Conservation (phyloP, 2,888 invertebrate species). For the Stenichneumon culpator region DNA sequence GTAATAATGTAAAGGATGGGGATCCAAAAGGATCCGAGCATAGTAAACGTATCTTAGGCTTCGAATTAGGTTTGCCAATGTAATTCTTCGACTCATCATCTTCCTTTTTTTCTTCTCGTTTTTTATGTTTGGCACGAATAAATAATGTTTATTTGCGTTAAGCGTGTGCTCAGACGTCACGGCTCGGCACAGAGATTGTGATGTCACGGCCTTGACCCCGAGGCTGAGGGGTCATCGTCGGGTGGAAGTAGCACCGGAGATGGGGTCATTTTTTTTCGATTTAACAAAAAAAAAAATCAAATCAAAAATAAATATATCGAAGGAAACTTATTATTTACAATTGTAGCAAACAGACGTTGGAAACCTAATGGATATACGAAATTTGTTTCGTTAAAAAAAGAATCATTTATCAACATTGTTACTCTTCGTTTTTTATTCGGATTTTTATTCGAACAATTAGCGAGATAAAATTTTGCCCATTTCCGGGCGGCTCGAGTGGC, state of each 20-base stretch:
- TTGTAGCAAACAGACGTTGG: not conserved
- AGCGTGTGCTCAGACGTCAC: slow-evolving; percentile 48
- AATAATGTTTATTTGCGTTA: slow-evolving; percentile 70
- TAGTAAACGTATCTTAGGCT: slow-evolving; percentile 29
- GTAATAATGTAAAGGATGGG: slow-evolving; percentile 23
- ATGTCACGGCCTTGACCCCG: slow-evolving; percentile 22
- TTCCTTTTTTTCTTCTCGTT: slow-evolving; percentile 45
- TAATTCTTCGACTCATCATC: slow-evolving; percentile 32
- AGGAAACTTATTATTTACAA: not conserved
- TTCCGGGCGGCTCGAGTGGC: not conserved
- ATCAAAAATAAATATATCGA: not conserved
- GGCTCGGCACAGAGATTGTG: not conserved
- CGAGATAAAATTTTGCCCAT: not conserved
- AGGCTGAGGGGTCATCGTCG: slow-evolving; percentile 7
- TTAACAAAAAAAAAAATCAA: not conserved
- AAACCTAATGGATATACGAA: not conserved
- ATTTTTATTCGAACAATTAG: not conserved
- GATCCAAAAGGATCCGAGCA: slow-evolving; percentile 17
- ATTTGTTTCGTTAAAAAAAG: not conserved
- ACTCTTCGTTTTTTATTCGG: not conserved
- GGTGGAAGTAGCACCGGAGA: slow-evolving; percentile 15
- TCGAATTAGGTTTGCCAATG: slow-evolving; percentile 42
- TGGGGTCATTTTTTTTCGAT: not conserved
- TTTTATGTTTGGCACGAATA: slow-evolving; percentile 67
- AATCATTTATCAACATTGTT: not conserved